Evolutionary conservation across 2,113 vertebrate species (phyloP), one percentile per base, ranked within the genome.

Genomic region (Ceyx melanurus): DNA sequence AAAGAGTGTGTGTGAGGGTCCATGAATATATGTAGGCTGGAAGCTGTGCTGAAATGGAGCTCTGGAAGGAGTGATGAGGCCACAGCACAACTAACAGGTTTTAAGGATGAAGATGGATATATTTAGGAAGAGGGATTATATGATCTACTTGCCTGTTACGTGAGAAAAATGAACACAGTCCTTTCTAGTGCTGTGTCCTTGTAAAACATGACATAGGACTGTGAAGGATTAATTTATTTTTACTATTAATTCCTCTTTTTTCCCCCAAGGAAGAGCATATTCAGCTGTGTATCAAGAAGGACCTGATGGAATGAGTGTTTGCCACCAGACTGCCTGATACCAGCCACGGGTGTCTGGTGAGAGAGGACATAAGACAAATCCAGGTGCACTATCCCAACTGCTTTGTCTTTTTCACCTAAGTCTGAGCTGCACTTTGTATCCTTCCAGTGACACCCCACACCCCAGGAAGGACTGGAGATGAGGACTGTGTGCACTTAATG

Each of bases 171-270:
- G 5, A 89, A 29, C 12, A n/a, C 1, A 12, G 57, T 61, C 50
- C 62, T 87, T 89, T 78, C 46, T 60, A 35, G 31, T n/a, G 37
- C 42, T 64, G 25, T 79, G 58, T 73, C 46, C 67, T 87, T 67
- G 28, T 85, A 72, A 85, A 90, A 68, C 19, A 25, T 57, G 56
- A 40, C 43, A 67, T 29, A 88, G 56, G 31, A 50, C 53, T 71
- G n/a, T 35, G 48, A 79, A 82, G 20, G n/a, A 72, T 89, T 93
- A 15, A 78, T 92, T 90, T 88, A 57, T n/a, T 92, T 25, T 89
- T 76, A 54, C 21, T 82, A 28, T 35, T 89, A 84, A 45, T 86
- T 78, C 31, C 3, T 56, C 15, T 18, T 46, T 37, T 31, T 11
- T 2, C 1, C 14, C 61, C 22, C 21, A 28, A 75, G 58, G 53